Evolutionary conservation across 2,113 vertebrate species (phyloP).

Genomic region (Trogon surrucura): DNA sequence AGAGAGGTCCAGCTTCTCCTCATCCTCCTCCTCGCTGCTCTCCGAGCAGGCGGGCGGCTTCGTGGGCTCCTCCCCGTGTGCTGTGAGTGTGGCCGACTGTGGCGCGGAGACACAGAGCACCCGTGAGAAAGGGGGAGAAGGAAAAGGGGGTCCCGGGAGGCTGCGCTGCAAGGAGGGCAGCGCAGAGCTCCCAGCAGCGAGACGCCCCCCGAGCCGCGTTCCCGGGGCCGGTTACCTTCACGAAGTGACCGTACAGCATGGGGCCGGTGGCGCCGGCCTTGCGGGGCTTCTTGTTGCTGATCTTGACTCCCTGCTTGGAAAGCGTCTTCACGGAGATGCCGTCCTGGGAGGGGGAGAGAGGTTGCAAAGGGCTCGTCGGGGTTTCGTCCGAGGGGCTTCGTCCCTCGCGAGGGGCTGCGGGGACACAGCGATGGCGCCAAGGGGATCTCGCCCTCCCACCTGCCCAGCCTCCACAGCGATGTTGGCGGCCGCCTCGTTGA

Average conservation of each 20-base stretch:
- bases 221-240: slow-evolving; percentile 80
- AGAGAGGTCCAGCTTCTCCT: slow-evolving; percentile 84
- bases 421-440: neutral
- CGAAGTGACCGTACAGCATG: slow-evolving; percentile 88
- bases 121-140: neutral
- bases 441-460: slow-evolving; percentile 54
- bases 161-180: rapidly evolving
- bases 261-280: slow-evolving; percentile 55
- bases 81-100: slow-evolving; percentile 84
- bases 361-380: neutral
- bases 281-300: slow-evolving; percentile 80
- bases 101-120: neutral
- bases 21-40: slow-evolving; percentile 76
- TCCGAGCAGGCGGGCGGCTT: slow-evolving; percentile 14
- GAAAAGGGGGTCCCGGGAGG: neutral
- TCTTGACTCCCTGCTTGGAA: slow-evolving; percentile 31
- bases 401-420: neutral
- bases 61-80: slow-evolving; percentile 74
- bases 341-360: slow-evolving; percentile 63
- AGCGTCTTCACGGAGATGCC: slow-evolving; percentile 80
- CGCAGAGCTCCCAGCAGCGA: neutral
- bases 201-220: rapidly evolving
- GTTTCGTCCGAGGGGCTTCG: rapidly evolving
- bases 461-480: slow-evolving; percentile 82
- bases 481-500: slow-evolving; percentile 88